Percentiles rank a stretch among this genome's conserved stretches.
These are phyloP conservation scores for Mimachlamys varia DNA, from an alignment of 2,888 invertebrate genomes.

Conservation along the genomic window DNA sequence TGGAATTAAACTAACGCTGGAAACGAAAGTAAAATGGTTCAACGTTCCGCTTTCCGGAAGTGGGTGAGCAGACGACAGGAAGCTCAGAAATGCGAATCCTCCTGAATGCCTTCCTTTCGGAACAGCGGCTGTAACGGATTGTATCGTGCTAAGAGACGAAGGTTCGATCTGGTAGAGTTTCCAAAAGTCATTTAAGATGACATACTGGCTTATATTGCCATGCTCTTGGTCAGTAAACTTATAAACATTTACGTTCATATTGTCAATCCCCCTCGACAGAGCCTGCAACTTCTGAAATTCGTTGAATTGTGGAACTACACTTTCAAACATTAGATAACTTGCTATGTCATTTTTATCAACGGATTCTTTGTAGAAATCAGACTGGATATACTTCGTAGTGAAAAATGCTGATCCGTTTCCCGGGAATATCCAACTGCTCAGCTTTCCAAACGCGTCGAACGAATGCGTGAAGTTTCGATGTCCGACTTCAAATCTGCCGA, in stretches of 20 bases:
- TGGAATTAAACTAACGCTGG: slow-evolving; percentile 70
- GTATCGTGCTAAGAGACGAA: slow-evolving; percentile 49
- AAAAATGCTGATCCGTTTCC: slow-evolving; percentile 57
- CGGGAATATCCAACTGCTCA: slow-evolving; percentile 62
- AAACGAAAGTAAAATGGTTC: slow-evolving; percentile 71
- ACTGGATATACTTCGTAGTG: slow-evolving; percentile 68
- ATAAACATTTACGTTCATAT: slow-evolving; percentile 77
- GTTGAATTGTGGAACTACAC: slow-evolving; percentile 69
- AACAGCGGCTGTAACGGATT: slow-evolving; percentile 51
- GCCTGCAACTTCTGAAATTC: slow-evolving; percentile 66
- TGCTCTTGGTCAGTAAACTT: slow-evolving; percentile 57
- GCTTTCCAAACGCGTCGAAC: slow-evolving; percentile 70
- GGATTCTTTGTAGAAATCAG: slow-evolving; percentile 71
- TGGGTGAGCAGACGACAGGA: slow-evolving; percentile 78
- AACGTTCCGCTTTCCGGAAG: slow-evolving; percentile 71
- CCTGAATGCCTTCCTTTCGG: slow-evolving; percentile 45
- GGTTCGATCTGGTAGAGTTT: slow-evolving; percentile 70
- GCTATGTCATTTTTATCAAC: slow-evolving; percentile 65
- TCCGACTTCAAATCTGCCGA: slow-evolving; percentile 66
- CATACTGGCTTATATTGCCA: slow-evolving; percentile 54
- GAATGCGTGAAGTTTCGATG: slow-evolving; percentile 61
- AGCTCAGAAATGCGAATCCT: slow-evolving; percentile 63
- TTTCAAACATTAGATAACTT: slow-evolving; percentile 74
- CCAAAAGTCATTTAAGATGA: slow-evolving; percentile 77
- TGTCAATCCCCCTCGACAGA: slow-evolving; percentile 74